Percentiles rank a stretch among this genome's conserved stretches.
These are phyloP conservation scores for Heptranchias perlo DNA, from an alignment of 2,113 vertebrate genomes.

Conservation along the genomic window DNA sequence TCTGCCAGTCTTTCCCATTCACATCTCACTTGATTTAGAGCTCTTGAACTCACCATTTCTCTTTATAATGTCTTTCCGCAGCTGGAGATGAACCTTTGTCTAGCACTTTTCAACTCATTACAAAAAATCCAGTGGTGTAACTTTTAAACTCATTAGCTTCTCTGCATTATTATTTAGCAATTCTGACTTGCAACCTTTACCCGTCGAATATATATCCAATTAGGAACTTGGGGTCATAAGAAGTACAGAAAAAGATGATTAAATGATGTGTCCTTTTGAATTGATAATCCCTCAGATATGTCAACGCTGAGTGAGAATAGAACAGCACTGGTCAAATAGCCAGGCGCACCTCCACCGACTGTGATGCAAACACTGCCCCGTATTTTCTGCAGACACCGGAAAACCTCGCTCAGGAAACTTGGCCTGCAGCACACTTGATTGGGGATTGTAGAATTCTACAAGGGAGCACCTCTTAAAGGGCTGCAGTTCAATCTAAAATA, in stretches of 20 bases:
- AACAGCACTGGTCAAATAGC: background rate
- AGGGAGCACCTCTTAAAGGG: background rate
- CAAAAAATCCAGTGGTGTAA: background rate
- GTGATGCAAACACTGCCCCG: background rate
- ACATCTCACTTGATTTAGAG: background rate
- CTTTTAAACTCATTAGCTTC: background rate
- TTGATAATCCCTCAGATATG: background rate
- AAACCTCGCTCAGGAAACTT: background rate
- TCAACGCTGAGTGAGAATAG: background rate
- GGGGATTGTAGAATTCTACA: background rate
- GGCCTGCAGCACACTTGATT: background rate
- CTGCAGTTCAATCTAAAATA: background rate
- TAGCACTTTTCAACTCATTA: background rate
- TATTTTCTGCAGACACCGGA: background rate
- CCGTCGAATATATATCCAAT: background rate
- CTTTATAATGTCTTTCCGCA: background rate
- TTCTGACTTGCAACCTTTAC: background rate
- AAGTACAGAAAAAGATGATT: background rate
- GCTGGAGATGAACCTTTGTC: background rate
- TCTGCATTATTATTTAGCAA: background rate
- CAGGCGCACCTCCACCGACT: background rate
- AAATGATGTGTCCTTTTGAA: background rate
- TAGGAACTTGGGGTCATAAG: background rate
- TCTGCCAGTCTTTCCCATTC: background rate
- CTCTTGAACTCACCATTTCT: too few relatives aligned